Evolutionary conservation across 2,113 vertebrate genomes (phyloP).

Genomic region (Xiphophorus couchianus): DNA sequence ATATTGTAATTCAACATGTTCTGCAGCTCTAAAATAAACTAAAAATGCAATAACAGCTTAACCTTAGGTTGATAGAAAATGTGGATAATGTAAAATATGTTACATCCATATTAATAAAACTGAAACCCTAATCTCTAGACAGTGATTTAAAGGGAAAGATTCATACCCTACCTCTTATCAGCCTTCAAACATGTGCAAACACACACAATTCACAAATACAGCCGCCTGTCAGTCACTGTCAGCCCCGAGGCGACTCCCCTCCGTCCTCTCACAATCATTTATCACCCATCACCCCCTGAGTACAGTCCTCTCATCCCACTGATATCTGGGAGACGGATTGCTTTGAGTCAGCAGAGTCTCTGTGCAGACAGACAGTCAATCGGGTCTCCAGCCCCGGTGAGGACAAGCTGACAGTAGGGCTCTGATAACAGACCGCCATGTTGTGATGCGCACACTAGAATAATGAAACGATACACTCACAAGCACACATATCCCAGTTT

Average conservation of each 20-base stretch:
- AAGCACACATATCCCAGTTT: background rate
- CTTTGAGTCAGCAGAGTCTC: slow-evolving; percentile 38
- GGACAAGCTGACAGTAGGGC: slow-evolving; percentile 28
- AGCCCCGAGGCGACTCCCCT: slow-evolving; percentile 41
- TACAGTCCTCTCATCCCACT: slow-evolving; percentile 28
- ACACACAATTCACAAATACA: slow-evolving; percentile 24
- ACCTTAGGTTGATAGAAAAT: background rate
- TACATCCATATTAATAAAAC: background rate
- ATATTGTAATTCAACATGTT: background rate
- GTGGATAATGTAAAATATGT: background rate
- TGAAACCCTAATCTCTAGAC: background rate
- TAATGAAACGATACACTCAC: background rate
- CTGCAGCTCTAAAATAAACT: background rate
- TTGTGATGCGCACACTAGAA: background rate
- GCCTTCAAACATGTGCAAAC: background rate
- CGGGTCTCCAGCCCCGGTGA: slow-evolving; percentile 35
- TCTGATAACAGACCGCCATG: background rate
- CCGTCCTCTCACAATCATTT: slow-evolving; percentile 45
- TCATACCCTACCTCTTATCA: background rate
- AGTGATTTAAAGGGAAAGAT: background rate
- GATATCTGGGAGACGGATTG: slow-evolving; percentile 60
- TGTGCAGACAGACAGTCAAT: slow-evolving; percentile 56
- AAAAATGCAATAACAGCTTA: background rate
- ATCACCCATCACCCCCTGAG: slow-evolving; percentile 70
- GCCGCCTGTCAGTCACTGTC: slow-evolving; percentile 59